A percentile compares a stretch with the other conserved stretches of the same genome.
Evolutionary conservation across 2,113 vertebrate species (phyloP).

Genomic region (Promerops cafer): DNA sequence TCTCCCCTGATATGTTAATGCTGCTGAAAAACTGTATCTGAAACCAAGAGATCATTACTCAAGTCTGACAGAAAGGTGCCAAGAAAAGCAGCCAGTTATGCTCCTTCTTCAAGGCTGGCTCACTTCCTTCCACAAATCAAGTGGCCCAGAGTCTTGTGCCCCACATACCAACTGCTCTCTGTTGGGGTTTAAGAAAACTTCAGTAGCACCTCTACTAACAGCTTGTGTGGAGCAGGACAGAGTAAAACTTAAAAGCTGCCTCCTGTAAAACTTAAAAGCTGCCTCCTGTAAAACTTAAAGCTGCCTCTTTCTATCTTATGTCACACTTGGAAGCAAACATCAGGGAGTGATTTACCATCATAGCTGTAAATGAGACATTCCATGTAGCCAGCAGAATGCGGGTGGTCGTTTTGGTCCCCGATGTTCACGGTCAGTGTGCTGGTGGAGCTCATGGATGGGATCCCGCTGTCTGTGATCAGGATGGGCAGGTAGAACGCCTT

Average conservation of each 20-base stretch:
- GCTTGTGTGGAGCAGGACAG: neutral
- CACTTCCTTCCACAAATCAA: neutral
- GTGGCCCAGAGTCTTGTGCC: neutral
- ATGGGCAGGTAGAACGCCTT: constrained; percentile 79
- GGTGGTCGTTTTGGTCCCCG: constrained; percentile 86
- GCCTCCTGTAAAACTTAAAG: neutral
- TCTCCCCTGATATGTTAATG: neutral
- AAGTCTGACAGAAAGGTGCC: neutral
- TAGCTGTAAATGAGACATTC: constrained; percentile 83
- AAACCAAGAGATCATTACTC: neutral
- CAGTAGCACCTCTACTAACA: neutral
- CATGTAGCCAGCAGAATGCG: constrained; percentile 80
- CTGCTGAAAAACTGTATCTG: neutral
- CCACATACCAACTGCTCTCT: neutral
- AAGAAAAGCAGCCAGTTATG: neutral
- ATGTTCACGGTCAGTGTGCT: constrained; percentile 79
- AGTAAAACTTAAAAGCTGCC: too few species aligned
- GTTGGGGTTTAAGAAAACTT: neutral
- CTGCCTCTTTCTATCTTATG: neutral
- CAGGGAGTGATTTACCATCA: constrained; percentile 66
- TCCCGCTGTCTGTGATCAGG: constrained; percentile 83
- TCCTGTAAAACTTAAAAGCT: neutral
- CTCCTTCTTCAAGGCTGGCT: neutral
- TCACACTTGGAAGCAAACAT: neutral
- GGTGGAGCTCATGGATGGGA: constrained; percentile 84